These are phyloP conservation scores for Chironomus tentans DNA, from an alignment of 2,888 invertebrate species.

Conservation along the genomic window DNA sequence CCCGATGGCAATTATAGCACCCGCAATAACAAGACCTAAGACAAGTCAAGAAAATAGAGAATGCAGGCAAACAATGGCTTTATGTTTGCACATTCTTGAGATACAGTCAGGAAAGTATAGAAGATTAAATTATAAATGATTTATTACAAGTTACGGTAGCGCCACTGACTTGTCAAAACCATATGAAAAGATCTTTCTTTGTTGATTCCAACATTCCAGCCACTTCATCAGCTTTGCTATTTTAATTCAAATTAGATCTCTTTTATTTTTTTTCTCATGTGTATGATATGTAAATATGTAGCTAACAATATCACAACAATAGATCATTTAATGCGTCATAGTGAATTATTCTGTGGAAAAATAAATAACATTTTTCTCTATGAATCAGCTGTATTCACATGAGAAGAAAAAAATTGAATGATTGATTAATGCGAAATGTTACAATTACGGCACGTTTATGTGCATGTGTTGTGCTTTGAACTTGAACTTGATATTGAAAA, in stretches of 20 bases:
- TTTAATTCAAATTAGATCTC: background rate
- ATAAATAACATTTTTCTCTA: background rate
- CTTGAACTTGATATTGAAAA: background rate
- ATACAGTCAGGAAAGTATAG: background rate
- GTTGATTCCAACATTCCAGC: background rate
- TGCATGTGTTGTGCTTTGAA: too few relatives aligned
- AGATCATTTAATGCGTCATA: background rate
- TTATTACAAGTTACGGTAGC: too few relatives aligned
- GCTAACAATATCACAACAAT: background rate
- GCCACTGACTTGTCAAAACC: background rate
- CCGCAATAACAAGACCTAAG: too few relatives aligned
- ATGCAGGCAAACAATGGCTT: background rate
- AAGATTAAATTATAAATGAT: background rate
- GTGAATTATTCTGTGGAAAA: background rate
- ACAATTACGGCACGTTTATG: too few relatives aligned
- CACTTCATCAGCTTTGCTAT: background rate
- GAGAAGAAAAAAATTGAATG: too few relatives aligned
- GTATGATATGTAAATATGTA: too few relatives aligned
- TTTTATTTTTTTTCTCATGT: too few relatives aligned
- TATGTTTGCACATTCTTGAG: too few relatives aligned
- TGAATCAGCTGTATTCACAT: background rate
- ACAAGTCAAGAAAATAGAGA: background rate
- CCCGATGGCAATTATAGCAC: background rate
- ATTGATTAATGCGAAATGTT: too few relatives aligned
- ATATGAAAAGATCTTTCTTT: background rate